phyloP scores from a whole-genome alignment of 37 sponge, comb jelly and placozoan species.

The Aplysina aerophoba region DNA sequence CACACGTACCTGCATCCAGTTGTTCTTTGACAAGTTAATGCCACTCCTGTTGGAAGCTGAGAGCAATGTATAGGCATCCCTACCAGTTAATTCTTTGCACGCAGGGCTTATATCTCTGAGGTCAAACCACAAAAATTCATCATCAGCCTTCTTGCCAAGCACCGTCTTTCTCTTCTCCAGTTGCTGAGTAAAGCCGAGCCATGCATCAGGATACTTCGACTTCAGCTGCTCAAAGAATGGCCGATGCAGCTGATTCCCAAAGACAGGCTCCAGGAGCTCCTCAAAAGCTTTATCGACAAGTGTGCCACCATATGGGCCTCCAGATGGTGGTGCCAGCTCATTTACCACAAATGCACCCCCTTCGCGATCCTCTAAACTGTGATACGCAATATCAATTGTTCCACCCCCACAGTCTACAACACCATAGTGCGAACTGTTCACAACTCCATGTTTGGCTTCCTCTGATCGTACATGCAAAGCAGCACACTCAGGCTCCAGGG shows the following conservation, averaged over 20 bases:
- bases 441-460: not conserved
- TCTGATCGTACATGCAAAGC: not conserved
- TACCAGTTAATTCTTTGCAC: not conserved
- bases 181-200: not conserved
- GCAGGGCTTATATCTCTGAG: not conserved
- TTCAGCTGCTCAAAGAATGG: not conserved
- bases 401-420: constrained; percentile 38
- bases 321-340: constrained; percentile 16
- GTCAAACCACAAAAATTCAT: not conserved
- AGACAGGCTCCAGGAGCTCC: not conserved
- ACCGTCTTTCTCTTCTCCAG: constrained; percentile 4
- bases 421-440: not conserved
- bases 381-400: constrained; percentile 32
- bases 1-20: too few relatives aligned
- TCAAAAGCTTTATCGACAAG: constrained; percentile 26
- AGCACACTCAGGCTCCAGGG: constrained; percentile 28
- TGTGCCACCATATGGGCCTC: constrained; percentile 32
- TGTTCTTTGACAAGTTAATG: too few relatives aligned
- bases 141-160: not conserved
- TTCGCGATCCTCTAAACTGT: not conserved
- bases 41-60: too few relatives aligned
- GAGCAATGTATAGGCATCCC: too few relatives aligned
- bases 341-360: not conserved
- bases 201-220: not conserved
- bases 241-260: not conserved